These are phyloP conservation scores for Resseliella maxima DNA, from an alignment of 2,888 invertebrate species.

Conservation along the genomic window DNA sequence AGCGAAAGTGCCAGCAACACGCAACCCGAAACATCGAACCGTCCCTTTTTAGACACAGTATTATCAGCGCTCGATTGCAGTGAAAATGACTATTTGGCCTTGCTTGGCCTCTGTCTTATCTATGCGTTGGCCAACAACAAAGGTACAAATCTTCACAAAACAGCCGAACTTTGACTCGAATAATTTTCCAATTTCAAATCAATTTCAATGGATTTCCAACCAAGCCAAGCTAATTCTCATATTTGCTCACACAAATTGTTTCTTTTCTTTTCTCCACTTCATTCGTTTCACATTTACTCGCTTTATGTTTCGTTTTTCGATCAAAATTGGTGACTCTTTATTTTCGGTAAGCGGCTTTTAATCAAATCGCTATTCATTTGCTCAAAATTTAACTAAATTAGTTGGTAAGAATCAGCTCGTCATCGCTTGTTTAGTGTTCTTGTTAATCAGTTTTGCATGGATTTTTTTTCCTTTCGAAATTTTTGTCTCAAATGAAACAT, in stretches of 20 bases:
- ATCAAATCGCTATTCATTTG: background rate
- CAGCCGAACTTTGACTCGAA: background rate
- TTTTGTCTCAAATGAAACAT: background rate
- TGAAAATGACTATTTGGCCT: conserved; percentile 93
- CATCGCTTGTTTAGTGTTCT: background rate
- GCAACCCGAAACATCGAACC: conserved; percentile 61
- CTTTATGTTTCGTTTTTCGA: background rate
- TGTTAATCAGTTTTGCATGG: conserved; percentile 54
- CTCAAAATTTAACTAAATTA: background rate
- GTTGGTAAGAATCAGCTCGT: conserved; percentile 27
- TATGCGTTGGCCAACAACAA: conserved; percentile 94
- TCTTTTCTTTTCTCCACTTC: background rate
- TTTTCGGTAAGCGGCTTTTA: background rate
- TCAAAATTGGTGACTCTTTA: conserved; percentile 11
- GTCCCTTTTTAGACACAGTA: conserved; percentile 87
- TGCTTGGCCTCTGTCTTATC: conserved; percentile 90
- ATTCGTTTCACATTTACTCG: background rate
- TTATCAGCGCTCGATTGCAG: conserved; percentile 86
- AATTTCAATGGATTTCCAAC: background rate
- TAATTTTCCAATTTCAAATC: background rate
- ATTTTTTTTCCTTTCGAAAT: conserved; percentile 55
- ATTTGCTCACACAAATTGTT: conserved; percentile 4
- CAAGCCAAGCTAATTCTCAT: background rate
- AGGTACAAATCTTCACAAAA: conserved; percentile 72
- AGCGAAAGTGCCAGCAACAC: conserved; percentile 62